These are phyloP conservation scores for Mungos mungo DNA, from an alignment of 2,113 vertebrate species.

Conservation along the genomic window DNA sequence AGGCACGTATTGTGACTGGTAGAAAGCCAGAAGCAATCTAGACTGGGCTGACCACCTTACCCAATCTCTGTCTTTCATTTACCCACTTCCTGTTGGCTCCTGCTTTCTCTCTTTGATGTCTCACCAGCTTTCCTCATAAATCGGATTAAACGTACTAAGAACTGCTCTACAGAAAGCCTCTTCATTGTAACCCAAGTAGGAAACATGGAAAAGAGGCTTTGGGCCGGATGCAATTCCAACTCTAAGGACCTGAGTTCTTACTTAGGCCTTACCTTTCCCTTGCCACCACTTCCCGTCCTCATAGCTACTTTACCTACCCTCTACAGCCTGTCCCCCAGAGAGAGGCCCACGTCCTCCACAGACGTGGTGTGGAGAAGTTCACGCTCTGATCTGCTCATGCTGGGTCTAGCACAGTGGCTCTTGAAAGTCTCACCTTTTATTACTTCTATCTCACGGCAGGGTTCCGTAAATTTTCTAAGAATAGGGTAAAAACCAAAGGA, in stretches of 20 bases:
- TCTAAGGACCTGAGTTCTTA: background rate
- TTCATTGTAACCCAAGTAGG: background rate
- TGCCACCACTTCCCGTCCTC: background rate
- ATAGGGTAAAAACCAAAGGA: background rate
- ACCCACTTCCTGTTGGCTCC: background rate
- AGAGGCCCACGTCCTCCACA: background rate
- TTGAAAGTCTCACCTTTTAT: background rate
- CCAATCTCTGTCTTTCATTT: background rate
- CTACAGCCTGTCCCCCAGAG: background rate
- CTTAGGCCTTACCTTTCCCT: rapidly evolving
- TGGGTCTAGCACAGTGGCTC: background rate
- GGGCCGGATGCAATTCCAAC: background rate
- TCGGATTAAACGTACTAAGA: background rate
- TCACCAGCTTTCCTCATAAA: background rate
- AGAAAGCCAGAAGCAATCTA: background rate
- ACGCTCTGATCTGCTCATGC: background rate
- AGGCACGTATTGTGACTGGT: background rate
- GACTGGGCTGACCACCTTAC: too few relatives aligned
- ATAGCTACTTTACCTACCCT: too few relatives aligned
- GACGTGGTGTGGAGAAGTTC: background rate
- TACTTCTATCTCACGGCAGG: background rate
- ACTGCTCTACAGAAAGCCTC: background rate
- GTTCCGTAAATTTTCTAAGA: background rate
- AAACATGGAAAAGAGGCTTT: background rate
- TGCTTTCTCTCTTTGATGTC: background rate